A percentile compares a stretch with the other conserved stretches of the same genome.
Evolutionary conservation across 2,888 invertebrate genomes (phyloP).

Genomic region (Cerastoderma edule): DNA sequence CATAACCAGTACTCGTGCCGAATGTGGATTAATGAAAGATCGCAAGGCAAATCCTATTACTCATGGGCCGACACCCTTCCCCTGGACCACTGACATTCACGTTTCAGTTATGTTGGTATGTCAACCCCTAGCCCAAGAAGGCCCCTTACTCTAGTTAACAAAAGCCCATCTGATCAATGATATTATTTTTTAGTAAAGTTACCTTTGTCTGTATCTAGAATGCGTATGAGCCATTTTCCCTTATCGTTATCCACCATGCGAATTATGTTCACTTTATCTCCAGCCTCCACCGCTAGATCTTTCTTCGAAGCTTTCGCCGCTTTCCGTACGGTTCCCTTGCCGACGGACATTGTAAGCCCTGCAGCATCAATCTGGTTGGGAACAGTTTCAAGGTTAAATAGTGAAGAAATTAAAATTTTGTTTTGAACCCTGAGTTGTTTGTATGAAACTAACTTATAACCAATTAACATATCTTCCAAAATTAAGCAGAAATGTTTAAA

Average conservation of each 20-base stretch:
- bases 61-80: too few relatives aligned
- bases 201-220: constrained; percentile 46
- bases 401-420: too few relatives aligned
- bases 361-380: constrained; percentile 33
- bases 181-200: neutral
- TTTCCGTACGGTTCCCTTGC: constrained; percentile 43
- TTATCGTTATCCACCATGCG: constrained; percentile 49
- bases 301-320: constrained; percentile 34
- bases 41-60: too few relatives aligned
- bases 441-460: too few relatives aligned
- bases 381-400: neutral
- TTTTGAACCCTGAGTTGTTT: too few relatives aligned
- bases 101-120: too few relatives aligned
- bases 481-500: too few relatives aligned
- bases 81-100: too few relatives aligned
- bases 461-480: too few relatives aligned
- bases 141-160: neutral
- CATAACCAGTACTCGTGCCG: too few relatives aligned
- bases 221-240: constrained; percentile 51
- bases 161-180: neutral
- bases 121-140: neutral
- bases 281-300: constrained; percentile 41
- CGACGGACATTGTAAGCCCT: constrained; percentile 36
- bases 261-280: constrained; percentile 52
- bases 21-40: too few relatives aligned